Base-by-base conservation (phyloP, 2,888 invertebrate species). In the Sipunculus nudus region DNA sequence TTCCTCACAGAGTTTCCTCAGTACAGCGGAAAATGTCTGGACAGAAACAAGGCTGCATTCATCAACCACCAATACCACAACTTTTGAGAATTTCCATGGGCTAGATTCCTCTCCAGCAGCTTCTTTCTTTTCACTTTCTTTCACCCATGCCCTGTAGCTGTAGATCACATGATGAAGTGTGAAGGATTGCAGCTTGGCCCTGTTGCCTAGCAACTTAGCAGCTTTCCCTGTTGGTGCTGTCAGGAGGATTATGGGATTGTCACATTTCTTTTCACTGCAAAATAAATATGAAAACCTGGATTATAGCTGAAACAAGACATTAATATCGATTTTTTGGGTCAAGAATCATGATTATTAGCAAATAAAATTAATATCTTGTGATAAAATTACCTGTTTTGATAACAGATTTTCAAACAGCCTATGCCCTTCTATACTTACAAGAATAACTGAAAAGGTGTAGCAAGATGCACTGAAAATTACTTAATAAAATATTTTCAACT, bases 151-250 rank as follows among this genome's bases (percentile, higher is more conserved):
- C n/a, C 8, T 25, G 43, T 46, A 43, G 41, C 49, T 62, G 50
- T 38, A 60, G 19, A 60, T 49, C n/a, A 63, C 63, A 41, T 61
- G 59, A 19, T 63, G 63, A 5, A 80, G 63, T 0, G 80, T 80
- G 52, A 64, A 76, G 2, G 76, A 72, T 3, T 67, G 60, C 50
- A 70, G 64, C 0, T 58, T 53, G 2, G 78, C 75, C 49, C 76
- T 68, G 49, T 67, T 69, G 4, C 78, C 78, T 6, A 80, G 67
- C 26, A 79, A 60, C 56, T 75, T 77, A 23, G 80, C 80, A 10
- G 79, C 79, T 59, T 78, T 79, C 5, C 75, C 76, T 21, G 80
- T 80, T 2, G 80, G 79, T 2, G 80, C 80, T 0, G 75, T 75
- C 29, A 79, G 62, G 10, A 80, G 63, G 25, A 77, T 68, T 10